Percentiles rank a stretch among this genome's conserved stretches.
These are phyloP conservation scores for Opisthograptis luteolata DNA, from an alignment of 2,888 invertebrate species.

Conservation along the genomic window DNA sequence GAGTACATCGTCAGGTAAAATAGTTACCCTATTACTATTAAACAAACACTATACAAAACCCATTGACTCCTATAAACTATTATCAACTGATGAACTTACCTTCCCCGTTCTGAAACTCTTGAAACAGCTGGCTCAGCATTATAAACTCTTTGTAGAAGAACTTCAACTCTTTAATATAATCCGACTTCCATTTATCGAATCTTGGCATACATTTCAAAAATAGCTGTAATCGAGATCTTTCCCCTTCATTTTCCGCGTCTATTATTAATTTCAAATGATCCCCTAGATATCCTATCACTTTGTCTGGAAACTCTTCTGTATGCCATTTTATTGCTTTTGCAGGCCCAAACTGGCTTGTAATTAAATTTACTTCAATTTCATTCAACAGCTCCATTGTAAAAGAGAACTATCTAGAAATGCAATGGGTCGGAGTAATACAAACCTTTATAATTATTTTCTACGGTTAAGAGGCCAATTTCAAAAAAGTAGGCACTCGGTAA, in stretches of 20 bases:
- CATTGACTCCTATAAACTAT: neutral
- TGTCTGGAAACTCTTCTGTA: slow-evolving; percentile 56
- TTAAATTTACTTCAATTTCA: slow-evolving; percentile 51
- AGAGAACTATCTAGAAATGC: neutral
- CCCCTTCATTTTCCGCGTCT: slow-evolving; percentile 43
- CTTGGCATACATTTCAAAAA: slow-evolving; percentile 86
- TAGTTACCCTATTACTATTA: no score
- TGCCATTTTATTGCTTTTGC: slow-evolving; percentile 50
- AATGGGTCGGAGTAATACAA: neutral
- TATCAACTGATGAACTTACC: slow-evolving; percentile 54
- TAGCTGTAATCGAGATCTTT: slow-evolving; percentile 55
- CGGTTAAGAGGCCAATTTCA: no score
- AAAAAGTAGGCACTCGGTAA: no score
- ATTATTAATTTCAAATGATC: slow-evolving; percentile 66
- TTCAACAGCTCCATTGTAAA: slow-evolving; percentile 57
- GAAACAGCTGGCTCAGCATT: slow-evolving; percentile 63
- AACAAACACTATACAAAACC: no score
- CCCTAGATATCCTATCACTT: slow-evolving; percentile 67
- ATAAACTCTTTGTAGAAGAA: slow-evolving; percentile 69
- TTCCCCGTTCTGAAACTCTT: slow-evolving; percentile 51
- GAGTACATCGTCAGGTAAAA: no score
- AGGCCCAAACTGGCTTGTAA: slow-evolving; percentile 50
- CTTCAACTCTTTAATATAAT: slow-evolving; percentile 56
- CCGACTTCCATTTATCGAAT: slow-evolving; percentile 72
- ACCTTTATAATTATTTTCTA: no score